These are phyloP conservation scores for Lepisosteus osseus DNA, from an alignment of 2,113 vertebrate species.

Conservation along the genomic window DNA sequence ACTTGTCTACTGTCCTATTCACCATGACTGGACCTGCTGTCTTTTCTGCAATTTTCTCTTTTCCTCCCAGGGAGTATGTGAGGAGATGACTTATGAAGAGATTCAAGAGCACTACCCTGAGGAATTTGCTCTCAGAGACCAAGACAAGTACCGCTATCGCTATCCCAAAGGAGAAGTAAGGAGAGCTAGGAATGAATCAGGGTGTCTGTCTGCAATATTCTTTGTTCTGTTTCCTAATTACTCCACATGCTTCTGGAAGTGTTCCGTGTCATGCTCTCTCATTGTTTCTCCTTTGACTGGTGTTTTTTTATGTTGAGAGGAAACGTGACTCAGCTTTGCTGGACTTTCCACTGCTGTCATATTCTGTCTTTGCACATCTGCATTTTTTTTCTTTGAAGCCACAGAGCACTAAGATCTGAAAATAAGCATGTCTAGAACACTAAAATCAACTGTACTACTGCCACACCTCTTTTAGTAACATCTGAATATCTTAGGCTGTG, in stretches of 20 bases:
- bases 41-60: slow-evolving; percentile 1
- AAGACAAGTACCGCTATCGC: slow-evolving; percentile 89
- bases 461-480: too few relatives aligned
- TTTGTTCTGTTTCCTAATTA: background rate
- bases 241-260: too few relatives aligned
- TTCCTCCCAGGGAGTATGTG: slow-evolving; percentile 78
- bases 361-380: too few relatives aligned
- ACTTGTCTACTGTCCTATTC: too few relatives aligned
- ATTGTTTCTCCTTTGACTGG: background rate
- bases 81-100: slow-evolving; percentile 90
- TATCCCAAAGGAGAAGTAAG: slow-evolving; percentile 90
- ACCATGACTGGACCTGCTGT: background rate
- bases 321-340: too few relatives aligned
- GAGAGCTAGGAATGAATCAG: background rate
- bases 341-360: too few relatives aligned
- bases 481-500: too few relatives aligned
- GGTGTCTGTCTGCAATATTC: background rate
- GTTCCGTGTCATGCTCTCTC: background rate
- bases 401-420: too few relatives aligned
- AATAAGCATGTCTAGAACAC: too few relatives aligned
- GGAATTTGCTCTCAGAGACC: slow-evolving; percentile 86
- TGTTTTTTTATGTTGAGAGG: background rate
- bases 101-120: slow-evolving; percentile 80
- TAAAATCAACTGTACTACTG: too few relatives aligned
- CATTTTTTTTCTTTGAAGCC: too few relatives aligned